Evolutionary conservation across 2,113 vertebrate genomes (phyloP).

Genomic region (Murina feae): DNA sequence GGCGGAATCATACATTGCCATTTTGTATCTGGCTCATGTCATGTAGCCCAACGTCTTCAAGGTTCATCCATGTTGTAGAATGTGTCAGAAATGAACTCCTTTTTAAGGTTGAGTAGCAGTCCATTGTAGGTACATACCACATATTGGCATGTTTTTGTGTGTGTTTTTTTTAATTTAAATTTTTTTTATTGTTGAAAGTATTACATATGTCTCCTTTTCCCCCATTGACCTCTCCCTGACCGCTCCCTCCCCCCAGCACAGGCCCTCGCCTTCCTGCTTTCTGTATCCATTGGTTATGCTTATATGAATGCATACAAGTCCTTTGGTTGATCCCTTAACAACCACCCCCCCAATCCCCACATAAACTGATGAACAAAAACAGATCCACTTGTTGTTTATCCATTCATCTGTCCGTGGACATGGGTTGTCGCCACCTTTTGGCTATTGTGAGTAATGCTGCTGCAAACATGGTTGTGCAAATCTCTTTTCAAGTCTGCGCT

Average conservation of each 20-base stretch:
- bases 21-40: background rate
- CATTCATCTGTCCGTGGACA: background rate
- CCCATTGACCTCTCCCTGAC: too few species aligned
- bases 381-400: background rate
- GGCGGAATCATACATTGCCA: background rate
- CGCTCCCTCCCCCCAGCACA: too few species aligned
- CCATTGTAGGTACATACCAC: too few species aligned
- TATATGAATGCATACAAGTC: too few species aligned
- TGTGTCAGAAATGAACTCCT: background rate
- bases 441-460: background rate
- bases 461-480: accelerated
- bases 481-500: background rate
- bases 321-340: too few species aligned
- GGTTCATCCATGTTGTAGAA: background rate
- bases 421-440: background rate
- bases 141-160: background rate
- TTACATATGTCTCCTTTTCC: too few species aligned
- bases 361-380: too few species aligned
- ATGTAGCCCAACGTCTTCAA: background rate
- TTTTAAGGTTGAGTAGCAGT: background rate
- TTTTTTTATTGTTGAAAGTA: too few species aligned
- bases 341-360: too few species aligned
- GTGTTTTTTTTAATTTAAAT: too few species aligned
- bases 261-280: too few species aligned
- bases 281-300: too few species aligned